Evolutionary conservation across 2,113 vertebrate genomes (phyloP), one percentile per base, ranked within the genome.

Genomic region (Dunckerocampus dactyliophorus): DNA sequence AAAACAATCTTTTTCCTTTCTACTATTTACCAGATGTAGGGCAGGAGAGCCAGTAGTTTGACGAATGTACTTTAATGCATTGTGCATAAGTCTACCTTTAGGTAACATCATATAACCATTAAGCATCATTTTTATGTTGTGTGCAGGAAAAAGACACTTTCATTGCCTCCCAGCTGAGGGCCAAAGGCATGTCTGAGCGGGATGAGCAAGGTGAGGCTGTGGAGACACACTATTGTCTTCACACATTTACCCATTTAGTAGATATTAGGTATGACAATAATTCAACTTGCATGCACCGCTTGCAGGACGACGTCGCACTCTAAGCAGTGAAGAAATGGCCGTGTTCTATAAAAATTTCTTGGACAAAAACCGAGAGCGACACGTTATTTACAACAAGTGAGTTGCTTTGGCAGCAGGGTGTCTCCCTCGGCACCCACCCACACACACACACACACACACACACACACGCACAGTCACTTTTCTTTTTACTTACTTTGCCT

Each of bases 271-370:
- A 12, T 42, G 39, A 42, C 13, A 42, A 6, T 4, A 14, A 14
- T 42, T 42, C 13, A 42, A 42, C 39, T 11, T 14, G 12, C 39
- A 42, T 24, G 13, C 50, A 8, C 31, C 7, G 84, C 88, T 10
- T 16, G 14, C 84, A 98, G 96, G 95, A 71, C 89, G 88, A 1
- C 94, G 90, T 74, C 85, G 79, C 47, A 71, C 83, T 8, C 59
- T 98, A 73, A 87, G 59, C 76, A 93, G 89, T 59, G 94, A 98
- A 72, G 94, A 96, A 79, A 98, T 98, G 95, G 93, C 95, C 20
- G 87, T 91, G 28, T 99, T 98, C 74, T 98, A 98, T 85, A 95
- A 94, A 89, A 85, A 84, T 52, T 98, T 99, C 80, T 86, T 98
- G 63, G 93, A 91, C 69, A 91, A 82, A 84, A 98, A 97, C 87